These are phyloP conservation scores for Actias luna DNA, from an alignment of 2,888 invertebrate genomes.

Conservation along the genomic window DNA sequence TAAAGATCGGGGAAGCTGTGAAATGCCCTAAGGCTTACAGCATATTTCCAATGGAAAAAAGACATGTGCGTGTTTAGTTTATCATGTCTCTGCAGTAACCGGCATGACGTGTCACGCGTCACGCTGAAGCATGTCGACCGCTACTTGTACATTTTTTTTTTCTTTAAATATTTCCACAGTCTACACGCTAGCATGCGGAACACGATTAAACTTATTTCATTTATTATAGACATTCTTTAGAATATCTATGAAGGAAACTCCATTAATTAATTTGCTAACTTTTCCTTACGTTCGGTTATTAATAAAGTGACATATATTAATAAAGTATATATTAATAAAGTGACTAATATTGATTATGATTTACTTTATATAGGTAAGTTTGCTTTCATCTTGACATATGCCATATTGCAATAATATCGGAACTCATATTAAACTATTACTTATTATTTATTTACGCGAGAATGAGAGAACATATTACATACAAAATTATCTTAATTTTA, in stretches of 20 bases:
- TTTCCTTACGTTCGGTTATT: constrained; percentile 11
- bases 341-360: constrained; percentile 11
- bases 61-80: not conserved
- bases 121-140: not conserved
- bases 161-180: constrained; percentile 10
- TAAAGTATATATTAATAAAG: too few species aligned
- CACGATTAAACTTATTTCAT: constrained; percentile 9
- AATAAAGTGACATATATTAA: too few species aligned
- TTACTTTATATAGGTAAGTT: not conserved
- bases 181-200: constrained; percentile 11
- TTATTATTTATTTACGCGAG: too few species aligned
- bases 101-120: not conserved
- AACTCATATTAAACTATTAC: too few species aligned
- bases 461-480: too few species aligned
- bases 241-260: constrained; percentile 16
- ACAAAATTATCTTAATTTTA: too few species aligned
- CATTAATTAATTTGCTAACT: constrained; percentile 6
- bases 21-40: too few species aligned
- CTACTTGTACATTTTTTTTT: not conserved
- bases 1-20: too few species aligned
- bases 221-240: constrained; percentile 13
- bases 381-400: too few species aligned
- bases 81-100: not conserved
- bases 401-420: too few species aligned
- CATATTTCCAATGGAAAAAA: too few species aligned